phyloP scores from a whole-genome alignment of 1,140 invertebrate genomes.

The Drosophila truncata region DNA sequence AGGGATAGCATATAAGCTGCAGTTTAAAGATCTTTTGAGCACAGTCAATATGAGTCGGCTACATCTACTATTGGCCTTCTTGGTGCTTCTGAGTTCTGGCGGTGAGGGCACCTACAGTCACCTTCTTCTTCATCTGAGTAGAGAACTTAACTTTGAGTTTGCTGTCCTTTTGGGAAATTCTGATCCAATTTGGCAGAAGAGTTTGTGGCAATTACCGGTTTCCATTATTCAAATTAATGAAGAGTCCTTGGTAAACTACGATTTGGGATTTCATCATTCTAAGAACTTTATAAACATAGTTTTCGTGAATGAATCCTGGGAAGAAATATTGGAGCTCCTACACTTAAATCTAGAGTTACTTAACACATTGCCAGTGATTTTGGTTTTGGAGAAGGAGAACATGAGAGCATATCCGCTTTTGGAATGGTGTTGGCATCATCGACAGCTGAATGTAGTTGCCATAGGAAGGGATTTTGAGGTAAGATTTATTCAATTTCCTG shows the following conservation, averaged over 20 bases:
- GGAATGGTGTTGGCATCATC: conserved; percentile 56
- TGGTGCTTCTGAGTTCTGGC: not conserved
- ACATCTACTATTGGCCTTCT: conserved; percentile 8
- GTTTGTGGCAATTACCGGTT: conserved; percentile 33
- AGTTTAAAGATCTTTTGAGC: not conserved
- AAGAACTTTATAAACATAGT: conserved; percentile 43
- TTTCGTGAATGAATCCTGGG: conserved; percentile 13
- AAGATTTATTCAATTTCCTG: not conserved
- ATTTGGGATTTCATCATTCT: conserved; percentile 19
- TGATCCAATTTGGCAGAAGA: not conserved
- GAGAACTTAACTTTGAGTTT: conserved; percentile 47
- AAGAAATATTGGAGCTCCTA: conserved; percentile 30
- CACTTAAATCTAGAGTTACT: conserved; percentile 26
- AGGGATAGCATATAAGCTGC: conserved; percentile 36
- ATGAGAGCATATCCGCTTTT: conserved; percentile 21
- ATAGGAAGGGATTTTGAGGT: conserved; percentile 62
- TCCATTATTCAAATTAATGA: conserved; percentile 48
- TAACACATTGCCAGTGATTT: conserved; percentile 46
- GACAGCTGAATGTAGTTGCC: conserved; percentile 61
- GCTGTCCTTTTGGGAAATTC: conserved; percentile 22
- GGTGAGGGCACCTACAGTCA: not conserved
- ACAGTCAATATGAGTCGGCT: conserved; percentile 34
- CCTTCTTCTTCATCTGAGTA: conserved; percentile 23
- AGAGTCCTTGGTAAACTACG: not conserved
- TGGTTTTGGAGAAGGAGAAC: conserved; percentile 22